A percentile compares a stretch with the other conserved stretches of the same genome.
These are phyloP conservation scores for Thinocorus orbignyianus DNA, from an alignment of 2,113 vertebrate species.

Conservation along the genomic window DNA sequence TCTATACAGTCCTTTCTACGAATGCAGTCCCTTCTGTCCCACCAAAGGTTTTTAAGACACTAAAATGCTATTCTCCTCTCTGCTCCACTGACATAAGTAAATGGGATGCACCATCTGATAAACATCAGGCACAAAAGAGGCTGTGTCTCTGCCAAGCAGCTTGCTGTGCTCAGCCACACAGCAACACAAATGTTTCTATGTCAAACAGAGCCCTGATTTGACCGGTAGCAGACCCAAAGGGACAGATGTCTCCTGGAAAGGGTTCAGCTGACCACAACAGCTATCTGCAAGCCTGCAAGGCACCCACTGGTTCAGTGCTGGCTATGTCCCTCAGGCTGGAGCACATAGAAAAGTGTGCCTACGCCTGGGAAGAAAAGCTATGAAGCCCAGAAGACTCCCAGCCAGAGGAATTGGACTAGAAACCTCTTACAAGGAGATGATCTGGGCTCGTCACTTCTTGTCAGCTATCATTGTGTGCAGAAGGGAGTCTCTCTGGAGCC, in stretches of 20 bases:
- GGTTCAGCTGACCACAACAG: background rate
- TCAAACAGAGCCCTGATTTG: background rate
- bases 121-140: background rate
- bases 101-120: background rate
- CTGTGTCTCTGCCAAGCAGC: background rate
- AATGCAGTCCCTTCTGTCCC: background rate
- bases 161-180: background rate
- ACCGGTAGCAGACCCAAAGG: background rate
- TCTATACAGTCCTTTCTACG: background rate
- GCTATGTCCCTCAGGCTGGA: background rate
- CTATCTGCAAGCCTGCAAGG: background rate
- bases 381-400: background rate
- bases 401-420: background rate
- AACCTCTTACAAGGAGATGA: background rate
- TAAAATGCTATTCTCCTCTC: background rate
- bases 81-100: background rate
- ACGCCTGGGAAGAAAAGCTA: background rate
- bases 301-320: background rate
- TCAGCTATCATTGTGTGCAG: background rate
- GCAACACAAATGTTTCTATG: background rate
- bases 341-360: rapidly evolving
- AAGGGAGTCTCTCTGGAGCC: background rate
- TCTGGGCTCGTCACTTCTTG: background rate
- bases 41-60: background rate
- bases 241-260: background rate